Evolutionary conservation across 1,140 invertebrate species (phyloP).

Genomic region (Bombyx mandarina): DNA sequence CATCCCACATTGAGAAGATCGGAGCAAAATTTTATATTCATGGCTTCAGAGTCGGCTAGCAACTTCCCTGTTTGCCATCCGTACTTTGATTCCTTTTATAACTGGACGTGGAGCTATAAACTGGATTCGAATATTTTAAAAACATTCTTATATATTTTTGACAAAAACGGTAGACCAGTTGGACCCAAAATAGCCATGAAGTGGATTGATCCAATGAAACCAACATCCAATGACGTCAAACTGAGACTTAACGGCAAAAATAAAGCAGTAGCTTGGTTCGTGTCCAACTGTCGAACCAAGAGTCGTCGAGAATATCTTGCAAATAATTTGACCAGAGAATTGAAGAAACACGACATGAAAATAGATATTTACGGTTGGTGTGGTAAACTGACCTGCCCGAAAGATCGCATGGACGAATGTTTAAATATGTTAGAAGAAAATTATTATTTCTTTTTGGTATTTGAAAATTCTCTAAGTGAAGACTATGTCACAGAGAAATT

Average conservation of each 20-base stretch:
- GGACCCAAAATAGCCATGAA: slow-evolving; percentile 40
- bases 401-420: slow-evolving; percentile 32
- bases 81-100: slow-evolving; percentile 36
- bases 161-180: slow-evolving; percentile 25
- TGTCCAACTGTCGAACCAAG: slow-evolving; percentile 31
- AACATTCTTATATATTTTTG: slow-evolving; percentile 26
- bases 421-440: slow-evolving; percentile 26
- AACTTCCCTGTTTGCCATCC: slow-evolving; percentile 31
- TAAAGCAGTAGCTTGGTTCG: slow-evolving; percentile 46
- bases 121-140: slow-evolving; percentile 37
- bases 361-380: slow-evolving; percentile 45
- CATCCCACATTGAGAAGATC: slow-evolving; percentile 23
- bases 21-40: slow-evolving; percentile 40
- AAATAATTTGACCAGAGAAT: slow-evolving; percentile 17
- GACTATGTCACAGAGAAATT: slow-evolving; percentile 47
- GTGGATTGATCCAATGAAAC: slow-evolving; percentile 31
- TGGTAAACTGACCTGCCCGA: slow-evolving; percentile 32
- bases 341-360: slow-evolving; percentile 24
- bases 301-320: slow-evolving; percentile 16
- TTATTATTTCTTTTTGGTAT: slow-evolving; percentile 52
- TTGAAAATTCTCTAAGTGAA: slow-evolving; percentile 38
- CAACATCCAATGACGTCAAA: slow-evolving; percentile 23
- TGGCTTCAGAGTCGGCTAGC: slow-evolving; percentile 28
- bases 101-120: slow-evolving; percentile 44
- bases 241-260: slow-evolving; percentile 27